Percentiles rank a stretch among this genome's conserved stretches.
phyloP scores from a whole-genome alignment of 35 echinoderm and acorn worm species.

The Patiria miniata region DNA sequence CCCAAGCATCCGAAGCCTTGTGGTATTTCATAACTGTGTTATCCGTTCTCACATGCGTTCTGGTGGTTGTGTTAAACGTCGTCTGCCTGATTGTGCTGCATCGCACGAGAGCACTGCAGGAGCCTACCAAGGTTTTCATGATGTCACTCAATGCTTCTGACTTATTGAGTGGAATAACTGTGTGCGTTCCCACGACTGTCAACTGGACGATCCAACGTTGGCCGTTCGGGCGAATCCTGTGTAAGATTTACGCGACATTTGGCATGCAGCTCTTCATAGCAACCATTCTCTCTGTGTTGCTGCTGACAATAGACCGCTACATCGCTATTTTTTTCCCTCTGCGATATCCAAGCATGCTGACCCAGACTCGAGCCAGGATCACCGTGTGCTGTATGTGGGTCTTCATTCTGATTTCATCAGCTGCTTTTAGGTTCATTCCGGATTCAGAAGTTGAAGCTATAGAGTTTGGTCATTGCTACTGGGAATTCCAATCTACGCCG shows the following conservation, averaged over 20 bases:
- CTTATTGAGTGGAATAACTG: not conserved
- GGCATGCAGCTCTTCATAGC: not conserved
- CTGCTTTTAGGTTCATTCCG: not conserved
- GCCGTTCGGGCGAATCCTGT: not conserved
- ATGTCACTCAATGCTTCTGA: not conserved
- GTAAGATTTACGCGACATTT: not conserved
- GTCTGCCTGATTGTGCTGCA: slow-evolving; percentile 1
- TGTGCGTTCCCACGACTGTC: not conserved
- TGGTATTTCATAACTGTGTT: not conserved
- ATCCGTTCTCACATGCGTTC: not conserved
- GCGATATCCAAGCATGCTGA: not conserved
- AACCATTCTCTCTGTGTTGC: not conserved
- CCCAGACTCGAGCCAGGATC: not conserved
- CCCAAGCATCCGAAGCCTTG: not conserved
- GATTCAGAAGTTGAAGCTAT: not conserved
- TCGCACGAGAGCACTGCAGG: not conserved
- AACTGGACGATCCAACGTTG: not conserved
- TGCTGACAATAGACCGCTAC: slow-evolving; percentile 6
- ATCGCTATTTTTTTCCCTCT: not conserved
- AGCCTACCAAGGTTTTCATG: slow-evolving; percentile 20
- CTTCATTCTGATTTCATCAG: not conserved
- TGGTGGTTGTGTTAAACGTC: not conserved
- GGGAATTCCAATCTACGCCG: not conserved
- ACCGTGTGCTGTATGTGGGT: not conserved
- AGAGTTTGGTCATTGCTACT: not conserved